phyloP scores from a whole-genome alignment of 1,140 invertebrate genomes.

The Homarus americanus region DNA sequence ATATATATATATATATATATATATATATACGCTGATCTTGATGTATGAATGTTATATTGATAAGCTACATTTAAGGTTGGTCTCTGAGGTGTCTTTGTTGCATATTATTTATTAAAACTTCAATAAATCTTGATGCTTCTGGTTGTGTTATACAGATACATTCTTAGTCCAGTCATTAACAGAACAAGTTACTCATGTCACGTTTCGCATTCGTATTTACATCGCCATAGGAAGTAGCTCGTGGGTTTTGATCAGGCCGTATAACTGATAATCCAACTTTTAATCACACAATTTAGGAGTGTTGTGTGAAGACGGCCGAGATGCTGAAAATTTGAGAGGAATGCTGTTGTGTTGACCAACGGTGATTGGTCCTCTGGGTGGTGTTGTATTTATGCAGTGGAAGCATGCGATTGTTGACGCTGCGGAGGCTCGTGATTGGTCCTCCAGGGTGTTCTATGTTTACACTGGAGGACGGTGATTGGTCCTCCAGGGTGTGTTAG shows the following conservation, averaged over 20 bases:
- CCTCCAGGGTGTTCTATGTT: background rate
- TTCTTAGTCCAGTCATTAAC: background rate
- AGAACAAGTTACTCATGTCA: conserved; percentile 21
- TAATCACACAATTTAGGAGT: conserved; percentile 27
- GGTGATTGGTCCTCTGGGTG: background rate
- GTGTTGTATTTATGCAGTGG: background rate
- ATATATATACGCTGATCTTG: too few relatives aligned
- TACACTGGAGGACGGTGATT: background rate
- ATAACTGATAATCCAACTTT: conserved; percentile 18
- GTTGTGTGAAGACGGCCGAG: background rate
- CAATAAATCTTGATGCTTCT: too few relatives aligned
- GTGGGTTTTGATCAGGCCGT: conserved; percentile 10
- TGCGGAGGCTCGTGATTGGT: background rate
- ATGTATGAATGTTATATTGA: too few relatives aligned
- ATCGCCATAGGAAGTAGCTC: background rate
- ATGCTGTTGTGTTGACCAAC: background rate
- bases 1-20: too few relatives aligned
- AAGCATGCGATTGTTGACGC: background rate
- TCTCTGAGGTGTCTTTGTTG: too few relatives aligned
- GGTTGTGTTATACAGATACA: too few relatives aligned
- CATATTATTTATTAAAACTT: too few relatives aligned
- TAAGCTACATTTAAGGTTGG: too few relatives aligned
- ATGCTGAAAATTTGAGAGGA: background rate
- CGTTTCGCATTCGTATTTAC: background rate
- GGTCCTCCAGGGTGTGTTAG: background rate